These are phyloP conservation scores for Scolanthus callimorphus DNA, from an alignment of 92 coral and sea anemone species.

Conservation along the genomic window DNA sequence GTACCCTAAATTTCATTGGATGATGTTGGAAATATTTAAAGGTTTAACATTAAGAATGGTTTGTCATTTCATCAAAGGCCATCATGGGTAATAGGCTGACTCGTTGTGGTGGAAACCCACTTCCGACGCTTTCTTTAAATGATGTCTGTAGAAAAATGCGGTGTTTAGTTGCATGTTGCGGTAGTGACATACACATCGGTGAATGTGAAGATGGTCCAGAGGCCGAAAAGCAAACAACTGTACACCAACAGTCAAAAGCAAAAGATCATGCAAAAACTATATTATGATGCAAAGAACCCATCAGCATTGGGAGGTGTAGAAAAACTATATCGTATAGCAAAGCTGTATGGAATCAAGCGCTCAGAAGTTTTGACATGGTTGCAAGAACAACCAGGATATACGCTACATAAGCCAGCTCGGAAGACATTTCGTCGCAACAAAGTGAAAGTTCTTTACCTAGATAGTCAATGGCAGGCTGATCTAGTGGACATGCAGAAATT, in stretches of 20 bases:
- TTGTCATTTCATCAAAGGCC: constrained; percentile 8
- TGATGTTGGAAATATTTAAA: constrained; percentile 8
- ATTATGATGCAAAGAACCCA: constrained; percentile 4
- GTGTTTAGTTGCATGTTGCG: constrained; percentile 1
- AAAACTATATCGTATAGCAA: background rate
- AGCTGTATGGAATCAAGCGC: background rate
- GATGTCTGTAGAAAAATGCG: background rate
- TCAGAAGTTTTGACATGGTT: background rate
- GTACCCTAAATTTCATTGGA: background rate
- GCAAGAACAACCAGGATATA: background rate
- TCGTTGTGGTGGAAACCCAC: background rate
- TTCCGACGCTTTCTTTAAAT: constrained; percentile 1
- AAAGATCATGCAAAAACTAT: background rate
- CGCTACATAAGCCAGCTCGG: constrained; percentile 1
- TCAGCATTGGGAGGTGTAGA: constrained; percentile 1
- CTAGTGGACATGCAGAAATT: background rate
- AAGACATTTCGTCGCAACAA: background rate
- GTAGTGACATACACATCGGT: background rate
- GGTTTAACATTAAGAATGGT: background rate
- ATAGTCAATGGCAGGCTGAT: constrained; percentile 1
- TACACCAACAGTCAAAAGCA: background rate
- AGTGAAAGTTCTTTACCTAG: constrained; percentile 7
- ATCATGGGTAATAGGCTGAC: constrained; percentile 11
- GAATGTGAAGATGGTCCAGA: background rate
- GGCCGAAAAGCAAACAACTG: background rate